Evolutionary conservation across 2,797 vertebrate genomes (phyloP).

Genomic region (Mormyrops attenuatus): DNA sequence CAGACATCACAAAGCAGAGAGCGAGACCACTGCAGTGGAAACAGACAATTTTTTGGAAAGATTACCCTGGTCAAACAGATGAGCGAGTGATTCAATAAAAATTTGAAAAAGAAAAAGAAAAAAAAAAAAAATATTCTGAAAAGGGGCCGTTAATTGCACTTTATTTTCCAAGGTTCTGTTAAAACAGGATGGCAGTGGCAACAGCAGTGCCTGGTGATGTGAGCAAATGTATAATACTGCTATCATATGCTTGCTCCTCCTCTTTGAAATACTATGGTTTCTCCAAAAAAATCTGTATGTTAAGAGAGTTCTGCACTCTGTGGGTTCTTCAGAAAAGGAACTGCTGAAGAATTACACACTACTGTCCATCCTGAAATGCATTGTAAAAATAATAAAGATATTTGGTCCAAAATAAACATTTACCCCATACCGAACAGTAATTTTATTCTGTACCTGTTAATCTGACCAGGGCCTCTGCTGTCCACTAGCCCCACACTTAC

Average conservation of each 20-base stretch:
- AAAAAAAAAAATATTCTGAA: neutral
- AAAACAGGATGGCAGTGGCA: neutral
- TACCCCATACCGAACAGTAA: neutral
- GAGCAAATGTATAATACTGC: neutral
- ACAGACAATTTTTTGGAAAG: neutral
- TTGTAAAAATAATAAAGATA: neutral
- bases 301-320: neutral
- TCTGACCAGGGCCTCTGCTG: neutral
- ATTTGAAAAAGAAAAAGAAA: neutral
- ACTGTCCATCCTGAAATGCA: neutral
- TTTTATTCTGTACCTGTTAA: neutral
- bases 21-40: neutral
- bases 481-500: neutral
- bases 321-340: neutral
- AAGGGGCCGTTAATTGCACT: neutral
- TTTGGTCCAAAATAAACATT: conserved; percentile 9
- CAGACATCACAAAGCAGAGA: neutral
- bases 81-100: neutral
- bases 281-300: neutral
- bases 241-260: neutral
- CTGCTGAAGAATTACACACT: neutral
- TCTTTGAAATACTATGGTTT: neutral
- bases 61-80: neutral
- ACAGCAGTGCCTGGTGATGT: neutral
- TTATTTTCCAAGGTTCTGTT: neutral